These are phyloP conservation scores for Herpailurus yagouaroundi DNA, from an alignment of 2,113 vertebrate species.

Conservation along the genomic window DNA sequence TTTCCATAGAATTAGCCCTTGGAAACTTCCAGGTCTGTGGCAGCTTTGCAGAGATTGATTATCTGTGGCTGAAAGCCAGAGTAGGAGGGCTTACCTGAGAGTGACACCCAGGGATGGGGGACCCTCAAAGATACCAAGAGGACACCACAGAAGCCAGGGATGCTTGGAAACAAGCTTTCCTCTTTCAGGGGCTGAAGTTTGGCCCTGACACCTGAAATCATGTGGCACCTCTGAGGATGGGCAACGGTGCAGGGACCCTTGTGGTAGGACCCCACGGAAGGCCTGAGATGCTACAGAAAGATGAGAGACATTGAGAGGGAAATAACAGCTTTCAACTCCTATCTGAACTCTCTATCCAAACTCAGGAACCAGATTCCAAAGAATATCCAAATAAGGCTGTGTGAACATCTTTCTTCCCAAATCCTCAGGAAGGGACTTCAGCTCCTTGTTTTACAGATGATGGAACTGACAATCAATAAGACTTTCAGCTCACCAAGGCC, in stretches of 20 bases:
- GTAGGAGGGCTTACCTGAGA: background rate
- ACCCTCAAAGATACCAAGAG: background rate
- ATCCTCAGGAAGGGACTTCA: background rate
- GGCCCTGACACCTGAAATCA: background rate
- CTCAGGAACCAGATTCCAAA: background rate
- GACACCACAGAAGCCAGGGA: background rate
- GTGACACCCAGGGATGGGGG: background rate
- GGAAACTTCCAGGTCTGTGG: background rate
- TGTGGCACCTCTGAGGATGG: background rate
- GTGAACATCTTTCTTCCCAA: background rate
- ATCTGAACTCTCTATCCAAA: background rate
- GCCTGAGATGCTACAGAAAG: background rate
- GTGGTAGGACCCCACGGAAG: background rate
- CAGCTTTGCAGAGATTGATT: background rate
- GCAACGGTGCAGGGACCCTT: background rate
- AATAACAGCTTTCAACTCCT: background rate
- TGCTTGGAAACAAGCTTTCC: background rate
- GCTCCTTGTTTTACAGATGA: background rate
- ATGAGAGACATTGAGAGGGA: background rate
- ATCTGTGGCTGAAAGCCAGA: background rate
- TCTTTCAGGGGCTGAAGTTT: background rate
- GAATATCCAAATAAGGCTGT: background rate
- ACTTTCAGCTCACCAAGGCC: background rate
- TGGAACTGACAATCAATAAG: background rate
- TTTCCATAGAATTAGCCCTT: constrained; percentile 35